Evolutionary conservation across 2,888 invertebrate genomes (phyloP).

Genomic region (Reticulitermes lucifugus): DNA sequence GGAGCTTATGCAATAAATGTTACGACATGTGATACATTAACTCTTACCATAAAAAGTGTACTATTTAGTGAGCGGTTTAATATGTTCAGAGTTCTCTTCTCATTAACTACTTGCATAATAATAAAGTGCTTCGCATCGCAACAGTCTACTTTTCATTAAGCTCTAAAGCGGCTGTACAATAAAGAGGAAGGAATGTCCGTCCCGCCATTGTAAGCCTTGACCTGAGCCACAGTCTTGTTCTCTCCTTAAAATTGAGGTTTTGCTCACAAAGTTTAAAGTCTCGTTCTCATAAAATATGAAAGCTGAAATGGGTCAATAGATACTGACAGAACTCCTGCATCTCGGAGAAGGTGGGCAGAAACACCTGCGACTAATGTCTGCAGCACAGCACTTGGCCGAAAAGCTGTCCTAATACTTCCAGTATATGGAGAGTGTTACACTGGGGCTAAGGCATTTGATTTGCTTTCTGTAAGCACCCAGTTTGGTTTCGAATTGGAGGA

Average conservation of each 20-base stretch:
- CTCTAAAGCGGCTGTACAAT: too few relatives aligned
- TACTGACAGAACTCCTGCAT: too few relatives aligned
- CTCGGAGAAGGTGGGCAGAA: too few relatives aligned
- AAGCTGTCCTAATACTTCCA: too few relatives aligned
- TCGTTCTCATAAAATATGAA: too few relatives aligned
- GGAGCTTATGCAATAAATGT: constrained; percentile 1
- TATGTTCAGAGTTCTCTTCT: not conserved
- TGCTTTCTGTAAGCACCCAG: not conserved
- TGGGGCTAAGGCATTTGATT: too few relatives aligned
- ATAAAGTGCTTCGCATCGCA: not conserved
- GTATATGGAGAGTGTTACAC: too few relatives aligned
- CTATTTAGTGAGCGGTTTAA: constrained; percentile 17
- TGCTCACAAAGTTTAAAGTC: not conserved
- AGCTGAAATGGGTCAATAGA: too few relatives aligned
- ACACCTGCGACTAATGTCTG: too few relatives aligned
- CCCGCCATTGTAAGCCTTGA: not conserved
- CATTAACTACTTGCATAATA: constrained; percentile 27
- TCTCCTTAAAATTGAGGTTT: not conserved
- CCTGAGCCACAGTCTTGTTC: not conserved
- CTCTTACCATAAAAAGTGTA: constrained; percentile 3
- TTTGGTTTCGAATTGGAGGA: not conserved
- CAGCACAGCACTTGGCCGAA: too few relatives aligned
- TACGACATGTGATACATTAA: constrained; percentile 25
- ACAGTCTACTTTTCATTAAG: too few relatives aligned
- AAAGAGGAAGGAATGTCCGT: not conserved